Percentiles rank a stretch among this genome's conserved stretches.
phyloP scores from a whole-genome alignment of 1,140 invertebrate genomes.

The Penaeus vannamei region DNA sequence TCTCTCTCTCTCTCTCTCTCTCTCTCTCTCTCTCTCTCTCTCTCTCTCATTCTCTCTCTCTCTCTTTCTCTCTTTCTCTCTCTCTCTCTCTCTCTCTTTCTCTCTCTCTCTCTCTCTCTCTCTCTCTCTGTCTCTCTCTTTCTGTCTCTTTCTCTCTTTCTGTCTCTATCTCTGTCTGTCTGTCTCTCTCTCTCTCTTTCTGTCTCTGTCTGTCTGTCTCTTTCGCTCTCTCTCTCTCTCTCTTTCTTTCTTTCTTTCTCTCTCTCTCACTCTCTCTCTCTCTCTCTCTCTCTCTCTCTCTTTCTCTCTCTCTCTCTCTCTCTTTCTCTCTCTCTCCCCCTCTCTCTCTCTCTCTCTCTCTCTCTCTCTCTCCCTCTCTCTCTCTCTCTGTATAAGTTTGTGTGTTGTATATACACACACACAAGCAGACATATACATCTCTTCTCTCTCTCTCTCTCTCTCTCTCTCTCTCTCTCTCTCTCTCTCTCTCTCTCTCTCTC shows the following conservation, averaged over 20 bases:
- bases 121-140: neutral
- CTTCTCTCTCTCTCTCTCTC: neutral
- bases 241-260: neutral
- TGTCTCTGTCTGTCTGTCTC: neutral
- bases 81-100: neutral
- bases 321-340: neutral
- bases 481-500: conserved; percentile 14
- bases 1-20: neutral
- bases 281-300: neutral
- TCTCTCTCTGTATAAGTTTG: neutral
- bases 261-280: neutral
- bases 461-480: neutral
- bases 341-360: conserved; percentile 19
- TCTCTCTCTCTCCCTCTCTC: conserved; percentile 13
- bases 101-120: neutral
- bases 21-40: conserved; percentile 6
- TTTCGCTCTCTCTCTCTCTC: neutral
- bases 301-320: conserved; percentile 1
- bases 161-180: too few relatives aligned
- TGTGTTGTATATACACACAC: neutral
- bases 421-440: neutral
- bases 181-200: neutral
- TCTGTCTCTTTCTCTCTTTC: neutral
- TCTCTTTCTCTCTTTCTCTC: neutral
- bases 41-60: conserved; percentile 1